Evolutionary conservation across 2,888 invertebrate species (phyloP).

Genomic region (Athalia rosae): DNA sequence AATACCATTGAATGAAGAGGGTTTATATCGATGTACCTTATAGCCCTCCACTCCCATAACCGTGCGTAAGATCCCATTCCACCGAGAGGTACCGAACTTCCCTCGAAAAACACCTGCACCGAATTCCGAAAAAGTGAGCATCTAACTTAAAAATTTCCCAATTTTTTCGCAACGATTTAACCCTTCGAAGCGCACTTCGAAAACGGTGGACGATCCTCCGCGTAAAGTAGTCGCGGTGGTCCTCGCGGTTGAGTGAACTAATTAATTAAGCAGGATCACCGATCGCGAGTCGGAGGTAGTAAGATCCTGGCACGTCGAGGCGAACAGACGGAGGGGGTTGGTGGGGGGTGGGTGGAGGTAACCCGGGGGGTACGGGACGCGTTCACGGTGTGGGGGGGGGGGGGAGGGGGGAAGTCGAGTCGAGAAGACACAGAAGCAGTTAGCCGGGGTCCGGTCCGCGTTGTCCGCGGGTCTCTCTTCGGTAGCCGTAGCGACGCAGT

Average conservation of each 20-base stretch:
- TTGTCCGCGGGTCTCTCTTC: not conserved
- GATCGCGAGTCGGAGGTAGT: slow-evolving; percentile 24
- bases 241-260: slow-evolving; percentile 20
- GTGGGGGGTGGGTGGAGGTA: too few species aligned
- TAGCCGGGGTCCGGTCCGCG: not conserved
- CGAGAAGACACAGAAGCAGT: slow-evolving; percentile 44
- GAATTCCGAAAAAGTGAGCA: too few species aligned
- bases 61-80: not conserved
- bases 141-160: too few species aligned
- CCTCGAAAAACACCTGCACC: too few species aligned
- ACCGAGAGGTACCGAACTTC: too few species aligned
- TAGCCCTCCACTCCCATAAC: too few species aligned
- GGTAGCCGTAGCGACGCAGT: slow-evolving; percentile 3
- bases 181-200: too few species aligned
- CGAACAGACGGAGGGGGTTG: not conserved
- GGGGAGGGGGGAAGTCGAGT: slow-evolving; percentile 24
- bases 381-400: slow-evolving; percentile 23
- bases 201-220: too few species aligned
- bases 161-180: too few species aligned
- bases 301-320: slow-evolving; percentile 8
- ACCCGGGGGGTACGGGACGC: slow-evolving; percentile 1
- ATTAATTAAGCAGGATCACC: slow-evolving; percentile 43
- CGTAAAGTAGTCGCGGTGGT: slow-evolving; percentile 15
- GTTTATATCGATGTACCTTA: slow-evolving; percentile 25
- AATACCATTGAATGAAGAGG: slow-evolving; percentile 3